Percentiles rank a stretch among this genome's conserved stretches.
These are phyloP conservation scores for Stenopsyche tienmushanensis DNA, from an alignment of 1,140 invertebrate genomes.

Conservation along the genomic window DNA sequence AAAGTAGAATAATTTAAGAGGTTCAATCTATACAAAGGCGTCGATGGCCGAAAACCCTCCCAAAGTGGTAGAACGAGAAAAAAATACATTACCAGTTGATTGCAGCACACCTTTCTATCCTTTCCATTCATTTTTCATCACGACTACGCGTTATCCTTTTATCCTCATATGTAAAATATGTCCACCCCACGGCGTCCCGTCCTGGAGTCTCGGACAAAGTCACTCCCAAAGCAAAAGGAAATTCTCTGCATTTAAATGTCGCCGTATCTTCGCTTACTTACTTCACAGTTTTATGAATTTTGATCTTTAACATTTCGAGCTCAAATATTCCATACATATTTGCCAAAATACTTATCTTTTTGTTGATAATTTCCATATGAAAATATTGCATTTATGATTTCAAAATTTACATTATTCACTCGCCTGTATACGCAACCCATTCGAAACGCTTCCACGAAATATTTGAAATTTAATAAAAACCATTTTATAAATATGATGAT, in stretches of 20 bases:
- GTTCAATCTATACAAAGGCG: slow-evolving; percentile 16
- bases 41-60: neutral
- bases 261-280: slow-evolving; percentile 9
- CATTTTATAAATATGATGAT: too few relatives aligned
- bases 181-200: slow-evolving; percentile 19
- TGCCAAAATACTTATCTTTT: too few relatives aligned
- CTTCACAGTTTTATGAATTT: too few relatives aligned
- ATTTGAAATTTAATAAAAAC: too few relatives aligned
- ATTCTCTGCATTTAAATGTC: slow-evolving; percentile 21
- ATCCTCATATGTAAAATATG: slow-evolving; percentile 41
- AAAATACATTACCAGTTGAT: slow-evolving; percentile 40
- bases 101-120: slow-evolving; percentile 36
- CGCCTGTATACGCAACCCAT: too few relatives aligned
- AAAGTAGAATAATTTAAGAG: slow-evolving; percentile 27
- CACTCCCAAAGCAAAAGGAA: slow-evolving; percentile 22
- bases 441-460: too few relatives aligned
- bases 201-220: slow-evolving; percentile 14
- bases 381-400: too few relatives aligned
- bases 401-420: too few relatives aligned
- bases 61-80: slow-evolving; percentile 21
- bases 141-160: slow-evolving; percentile 38
- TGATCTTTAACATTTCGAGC: too few relatives aligned
- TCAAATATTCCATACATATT: too few relatives aligned
- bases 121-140: slow-evolving; percentile 41
- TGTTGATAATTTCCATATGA: too few relatives aligned